phyloP scores from a whole-genome alignment of 2,888 invertebrate genomes.

The Drosophila yooni region DNA sequence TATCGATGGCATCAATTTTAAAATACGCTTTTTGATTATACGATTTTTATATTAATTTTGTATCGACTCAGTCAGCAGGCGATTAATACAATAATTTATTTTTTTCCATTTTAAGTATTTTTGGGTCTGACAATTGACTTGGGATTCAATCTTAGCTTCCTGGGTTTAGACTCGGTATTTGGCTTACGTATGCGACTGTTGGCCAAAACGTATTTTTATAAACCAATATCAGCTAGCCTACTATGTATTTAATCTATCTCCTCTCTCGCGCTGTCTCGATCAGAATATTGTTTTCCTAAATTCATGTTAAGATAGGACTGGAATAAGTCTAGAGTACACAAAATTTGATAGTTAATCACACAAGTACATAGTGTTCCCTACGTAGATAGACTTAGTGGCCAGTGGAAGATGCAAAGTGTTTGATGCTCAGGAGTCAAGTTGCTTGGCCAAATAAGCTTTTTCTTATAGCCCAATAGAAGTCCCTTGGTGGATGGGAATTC shows the following conservation, averaged over 20 bases:
- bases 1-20: background rate
- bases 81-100: background rate
- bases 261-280: background rate
- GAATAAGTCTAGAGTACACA: background rate
- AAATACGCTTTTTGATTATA: background rate
- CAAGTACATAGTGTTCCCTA: background rate
- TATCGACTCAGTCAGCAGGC: background rate
- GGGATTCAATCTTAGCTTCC: background rate
- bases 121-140: background rate
- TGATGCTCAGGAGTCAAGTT: background rate
- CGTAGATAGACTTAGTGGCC: background rate
- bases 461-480: constrained; percentile 3
- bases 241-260: background rate
- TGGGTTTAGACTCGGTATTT: background rate
- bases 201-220: background rate
- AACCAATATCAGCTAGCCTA: background rate
- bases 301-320: background rate
- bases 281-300: background rate
- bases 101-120: background rate
- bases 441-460: background rate
- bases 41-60: background rate
- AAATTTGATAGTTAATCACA: background rate
- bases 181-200: background rate
- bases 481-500: background rate
- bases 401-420: background rate